Percentiles rank a stretch among this genome's conserved stretches.
These are phyloP conservation scores for Drosophila subquinaria DNA, from an alignment of 2,888 invertebrate species.

Conservation along the genomic window DNA sequence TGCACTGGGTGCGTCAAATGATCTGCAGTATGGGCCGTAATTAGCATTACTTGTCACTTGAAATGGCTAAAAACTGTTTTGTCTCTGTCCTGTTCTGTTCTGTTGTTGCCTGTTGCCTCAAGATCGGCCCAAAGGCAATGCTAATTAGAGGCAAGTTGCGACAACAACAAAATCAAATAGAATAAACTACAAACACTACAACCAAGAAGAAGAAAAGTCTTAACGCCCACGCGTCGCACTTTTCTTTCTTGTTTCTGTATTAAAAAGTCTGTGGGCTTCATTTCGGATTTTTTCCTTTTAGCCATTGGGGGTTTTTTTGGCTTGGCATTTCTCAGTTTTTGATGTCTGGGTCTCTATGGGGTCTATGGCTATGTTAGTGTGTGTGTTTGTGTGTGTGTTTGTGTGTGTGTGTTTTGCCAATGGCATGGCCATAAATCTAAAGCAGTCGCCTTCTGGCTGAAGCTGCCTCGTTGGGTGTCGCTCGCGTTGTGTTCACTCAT, in stretches of 20 bases:
- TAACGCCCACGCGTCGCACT: constrained; percentile 42
- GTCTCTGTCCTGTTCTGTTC: neutral
- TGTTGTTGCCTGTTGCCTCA: constrained; percentile 7
- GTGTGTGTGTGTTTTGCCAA: constrained; percentile 19
- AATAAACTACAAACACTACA: neutral
- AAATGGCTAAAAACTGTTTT: constrained; percentile 29
- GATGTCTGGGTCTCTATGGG: neutral
- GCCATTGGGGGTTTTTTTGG: constrained; percentile 15
- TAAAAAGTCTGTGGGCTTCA: constrained; percentile 7
- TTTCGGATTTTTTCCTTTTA: neutral
- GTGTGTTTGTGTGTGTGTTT: constrained; percentile 11
- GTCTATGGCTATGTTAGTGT: constrained; percentile 7
- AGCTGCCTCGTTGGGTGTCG: constrained; percentile 40
- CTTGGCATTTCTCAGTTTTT: constrained; percentile 1
- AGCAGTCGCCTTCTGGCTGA: constrained; percentile 42
- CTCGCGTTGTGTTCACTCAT: constrained; percentile 52
- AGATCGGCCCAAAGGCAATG: constrained; percentile 20
- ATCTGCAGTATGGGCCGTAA: constrained; percentile 34
- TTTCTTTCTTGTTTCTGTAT: neutral
- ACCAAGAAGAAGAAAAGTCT: neutral
- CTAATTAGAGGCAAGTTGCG: constrained; percentile 45
- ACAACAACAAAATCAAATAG: neutral
- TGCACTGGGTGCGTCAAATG: constrained; percentile 27
- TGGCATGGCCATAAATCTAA: constrained; percentile 67
- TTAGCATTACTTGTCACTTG: constrained; percentile 55